These are phyloP conservation scores for Electrophaes corylata DNA, from an alignment of 2,888 invertebrate species.

Conservation along the genomic window DNA sequence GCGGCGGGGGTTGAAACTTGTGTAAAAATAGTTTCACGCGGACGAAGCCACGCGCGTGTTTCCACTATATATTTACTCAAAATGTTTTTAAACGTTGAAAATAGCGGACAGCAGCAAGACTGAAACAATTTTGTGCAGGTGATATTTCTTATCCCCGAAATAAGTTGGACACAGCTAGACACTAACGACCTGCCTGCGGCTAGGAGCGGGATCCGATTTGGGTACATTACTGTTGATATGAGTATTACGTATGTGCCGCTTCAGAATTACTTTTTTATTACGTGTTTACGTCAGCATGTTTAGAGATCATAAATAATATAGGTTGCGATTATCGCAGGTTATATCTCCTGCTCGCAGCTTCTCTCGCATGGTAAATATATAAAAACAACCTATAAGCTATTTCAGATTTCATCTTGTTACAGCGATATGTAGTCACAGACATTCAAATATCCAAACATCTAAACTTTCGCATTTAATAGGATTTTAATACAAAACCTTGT, in stretches of 20 bases:
- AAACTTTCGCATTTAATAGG: too few relatives aligned
- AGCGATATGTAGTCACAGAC: too few relatives aligned
- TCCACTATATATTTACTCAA: too few relatives aligned
- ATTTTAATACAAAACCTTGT: too few relatives aligned
- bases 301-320: constrained; percentile 1
- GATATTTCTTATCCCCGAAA: constrained; percentile 23
- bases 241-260: constrained; percentile 17
- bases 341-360: not conserved
- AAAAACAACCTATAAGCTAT: not conserved
- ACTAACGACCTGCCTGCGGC: constrained; percentile 35
- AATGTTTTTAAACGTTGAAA: not conserved
- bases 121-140: constrained; percentile 15
- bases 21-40: too few relatives aligned
- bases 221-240: constrained; percentile 28
- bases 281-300: constrained; percentile 4
- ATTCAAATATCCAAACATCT: too few relatives aligned
- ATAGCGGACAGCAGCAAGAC: not conserved
- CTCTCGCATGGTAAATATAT: not conserved
- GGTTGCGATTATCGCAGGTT: not conserved
- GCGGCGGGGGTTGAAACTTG: too few relatives aligned
- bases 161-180: constrained; percentile 27
- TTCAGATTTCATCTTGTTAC: too few relatives aligned
- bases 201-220: constrained; percentile 28
- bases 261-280: constrained; percentile 25
- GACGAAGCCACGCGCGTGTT: too few relatives aligned